These are phyloP conservation scores for Kradibia gibbosae DNA, from an alignment of 1,140 invertebrate species.

Conservation along the genomic window DNA sequence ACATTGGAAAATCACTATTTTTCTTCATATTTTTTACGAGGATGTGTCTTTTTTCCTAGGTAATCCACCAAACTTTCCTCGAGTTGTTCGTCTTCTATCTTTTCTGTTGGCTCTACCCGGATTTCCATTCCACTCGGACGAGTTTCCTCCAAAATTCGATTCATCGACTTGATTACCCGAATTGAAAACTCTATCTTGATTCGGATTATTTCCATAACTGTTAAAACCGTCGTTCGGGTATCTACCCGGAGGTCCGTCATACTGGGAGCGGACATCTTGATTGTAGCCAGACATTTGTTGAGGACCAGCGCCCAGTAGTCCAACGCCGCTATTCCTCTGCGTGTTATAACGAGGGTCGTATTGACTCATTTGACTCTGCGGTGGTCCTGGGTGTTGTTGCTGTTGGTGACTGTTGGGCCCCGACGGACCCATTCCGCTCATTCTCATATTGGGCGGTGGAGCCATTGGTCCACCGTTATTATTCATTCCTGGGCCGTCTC, in stretches of 20 bases:
- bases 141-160: not conserved
- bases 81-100: slow-evolving; percentile 36
- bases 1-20: slow-evolving; percentile 5
- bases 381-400: slow-evolving; percentile 35
- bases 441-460: slow-evolving; percentile 39
- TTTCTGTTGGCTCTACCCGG: slow-evolving; percentile 34
- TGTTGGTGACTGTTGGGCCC: slow-evolving; percentile 35
- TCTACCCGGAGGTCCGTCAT: slow-evolving; percentile 54
- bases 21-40: slow-evolving; percentile 13
- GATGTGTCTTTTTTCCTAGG: slow-evolving; percentile 42
- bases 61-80: slow-evolving; percentile 46
- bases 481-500: slow-evolving; percentile 33
- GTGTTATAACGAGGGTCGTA: slow-evolving; percentile 62
- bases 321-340: slow-evolving; percentile 66
- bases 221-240: slow-evolving; percentile 53
- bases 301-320: slow-evolving; percentile 67
- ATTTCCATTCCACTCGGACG: slow-evolving; percentile 41
- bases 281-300: slow-evolving; percentile 55
- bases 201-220: slow-evolving; percentile 49
- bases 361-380: slow-evolving; percentile 63
- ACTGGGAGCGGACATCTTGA: slow-evolving; percentile 59
- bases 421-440: slow-evolving; percentile 31
- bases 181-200: slow-evolving; percentile 25
- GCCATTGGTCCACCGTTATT: slow-evolving; percentile 50
- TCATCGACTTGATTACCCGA: slow-evolving; percentile 29